Percentiles rank a stretch among this genome's conserved stretches.
Conservation (phyloP, 2,888 invertebrate species). For the Helicoverpa assulta region DNA sequence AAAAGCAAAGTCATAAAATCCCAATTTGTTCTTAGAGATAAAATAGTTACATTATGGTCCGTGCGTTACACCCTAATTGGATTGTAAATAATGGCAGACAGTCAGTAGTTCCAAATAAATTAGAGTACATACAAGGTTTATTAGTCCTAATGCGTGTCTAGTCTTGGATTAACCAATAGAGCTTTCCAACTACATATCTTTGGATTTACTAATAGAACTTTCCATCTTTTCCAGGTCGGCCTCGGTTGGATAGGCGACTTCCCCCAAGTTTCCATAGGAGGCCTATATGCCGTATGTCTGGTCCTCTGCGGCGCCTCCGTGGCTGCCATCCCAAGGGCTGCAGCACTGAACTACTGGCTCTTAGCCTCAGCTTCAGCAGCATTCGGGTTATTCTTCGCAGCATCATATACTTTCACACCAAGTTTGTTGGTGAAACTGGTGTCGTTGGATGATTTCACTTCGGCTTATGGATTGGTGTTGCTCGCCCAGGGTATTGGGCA, state of each 20-base stretch:
- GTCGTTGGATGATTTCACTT: conserved; percentile 97
- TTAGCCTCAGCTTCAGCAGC: conserved; percentile 22
- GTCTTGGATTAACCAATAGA: neutral
- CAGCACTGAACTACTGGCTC: conserved; percentile 84
- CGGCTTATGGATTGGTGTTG: conserved; percentile 97
- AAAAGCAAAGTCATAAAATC: no score
- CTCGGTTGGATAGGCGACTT: conserved; percentile 97
- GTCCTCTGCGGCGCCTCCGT: conserved; percentile 92
- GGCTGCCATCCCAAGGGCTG: conserved; percentile 90
- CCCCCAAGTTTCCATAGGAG: conserved; percentile 94
- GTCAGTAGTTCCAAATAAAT: no score
- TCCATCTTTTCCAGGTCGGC: conserved; percentile 91
- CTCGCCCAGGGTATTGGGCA: conserved; percentile 95
- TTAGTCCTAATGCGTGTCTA: no score
- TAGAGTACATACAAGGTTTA: no score
- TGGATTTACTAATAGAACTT: no score
- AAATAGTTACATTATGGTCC: no score
- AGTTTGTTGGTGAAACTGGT: conserved; percentile 96
- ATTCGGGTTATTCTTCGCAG: neutral
- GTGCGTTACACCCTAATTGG: no score
- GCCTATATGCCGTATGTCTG: conserved; percentile 95
- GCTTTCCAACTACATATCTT: no score
- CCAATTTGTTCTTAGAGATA: no score
- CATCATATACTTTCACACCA: conserved; percentile 92
- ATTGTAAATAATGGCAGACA: no score